Conservation (phyloP, 2,888 invertebrate species). For the Imbricaverruca yamaguchii region DNA sequence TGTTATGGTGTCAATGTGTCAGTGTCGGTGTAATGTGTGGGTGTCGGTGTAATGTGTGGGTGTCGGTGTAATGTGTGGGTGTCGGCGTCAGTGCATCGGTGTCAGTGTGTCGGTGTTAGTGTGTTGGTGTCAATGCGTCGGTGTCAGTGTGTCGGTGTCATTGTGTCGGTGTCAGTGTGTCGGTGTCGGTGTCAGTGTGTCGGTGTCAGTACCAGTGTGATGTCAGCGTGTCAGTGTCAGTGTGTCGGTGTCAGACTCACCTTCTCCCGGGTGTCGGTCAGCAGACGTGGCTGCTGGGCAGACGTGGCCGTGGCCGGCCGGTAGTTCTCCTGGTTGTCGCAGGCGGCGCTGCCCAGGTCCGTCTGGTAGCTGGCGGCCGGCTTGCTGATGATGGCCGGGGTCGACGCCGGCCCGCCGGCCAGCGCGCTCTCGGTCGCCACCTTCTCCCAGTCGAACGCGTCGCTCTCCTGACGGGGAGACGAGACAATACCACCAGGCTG, state of each 20-base stretch:
- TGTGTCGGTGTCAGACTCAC: neutral
- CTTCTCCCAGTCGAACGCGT: slow-evolving; percentile 94
- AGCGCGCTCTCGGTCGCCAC: slow-evolving; percentile 37
- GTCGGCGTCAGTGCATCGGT: too few species aligned
- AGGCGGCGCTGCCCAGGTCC: slow-evolving; percentile 20
- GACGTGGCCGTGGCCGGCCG: slow-evolving; percentile 4
- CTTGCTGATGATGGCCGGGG: slow-evolving; percentile 38
- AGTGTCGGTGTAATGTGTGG: too few species aligned
- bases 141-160: neutral
- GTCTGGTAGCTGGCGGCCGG: slow-evolving; percentile 30
- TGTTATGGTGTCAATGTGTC: too few species aligned
- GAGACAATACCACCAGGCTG: too few species aligned
- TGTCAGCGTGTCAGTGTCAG: too few species aligned
- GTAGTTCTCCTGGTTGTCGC: slow-evolving; percentile 21
- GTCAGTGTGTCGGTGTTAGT: too few species aligned
- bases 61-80: too few species aligned
- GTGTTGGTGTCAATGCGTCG: too few species aligned
- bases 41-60: too few species aligned
- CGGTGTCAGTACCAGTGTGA: too few species aligned
- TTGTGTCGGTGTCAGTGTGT: neutral
- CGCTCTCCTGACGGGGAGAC: slow-evolving; percentile 53
- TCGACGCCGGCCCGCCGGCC: slow-evolving; percentile 37
- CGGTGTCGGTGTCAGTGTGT: neutral
- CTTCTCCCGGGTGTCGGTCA: neutral
- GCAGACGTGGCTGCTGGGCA: neutral